Evolutionary conservation across 2,888 invertebrate genomes (phyloP).

Genomic region (Acleris holmiana): DNA sequence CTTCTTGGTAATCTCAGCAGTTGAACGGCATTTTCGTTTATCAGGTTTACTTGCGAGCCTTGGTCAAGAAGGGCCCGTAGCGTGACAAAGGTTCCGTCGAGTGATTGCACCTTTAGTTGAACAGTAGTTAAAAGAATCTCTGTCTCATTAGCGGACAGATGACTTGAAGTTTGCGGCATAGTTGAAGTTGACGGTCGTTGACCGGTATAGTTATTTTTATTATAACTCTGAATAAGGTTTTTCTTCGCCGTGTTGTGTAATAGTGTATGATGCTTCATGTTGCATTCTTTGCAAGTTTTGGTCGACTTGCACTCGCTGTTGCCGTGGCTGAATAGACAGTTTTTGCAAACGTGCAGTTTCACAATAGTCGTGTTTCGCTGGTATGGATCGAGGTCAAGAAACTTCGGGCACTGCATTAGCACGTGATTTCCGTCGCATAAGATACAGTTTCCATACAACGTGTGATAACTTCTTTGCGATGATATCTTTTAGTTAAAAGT

Average conservation of each 20-base stretch:
- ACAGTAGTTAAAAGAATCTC: constrained; percentile 36
- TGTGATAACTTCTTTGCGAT: constrained; percentile 1
- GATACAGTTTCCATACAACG: constrained; percentile 9
- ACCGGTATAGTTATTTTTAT: not conserved
- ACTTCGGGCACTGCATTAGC: constrained; percentile 25
- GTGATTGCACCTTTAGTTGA: constrained; percentile 20
- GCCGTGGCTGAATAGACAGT: constrained; percentile 25
- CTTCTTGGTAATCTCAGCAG: constrained; percentile 28
- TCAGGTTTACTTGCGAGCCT: constrained; percentile 38
- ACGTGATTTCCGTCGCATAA: constrained; percentile 23
- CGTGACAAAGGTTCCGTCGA: constrained; percentile 36
- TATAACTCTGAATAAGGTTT: not conserved
- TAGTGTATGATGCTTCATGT: constrained; percentile 11
- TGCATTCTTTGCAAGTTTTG: constrained; percentile 30
- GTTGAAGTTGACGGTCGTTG: not conserved
- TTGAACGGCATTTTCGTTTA: constrained; percentile 39
- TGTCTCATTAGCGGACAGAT: not conserved
- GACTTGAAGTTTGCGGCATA: constrained; percentile 1
- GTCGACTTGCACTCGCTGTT: constrained; percentile 14
- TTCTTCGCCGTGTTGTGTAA: constrained; percentile 6
- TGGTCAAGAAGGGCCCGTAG: constrained; percentile 39
- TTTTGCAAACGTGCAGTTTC: constrained; percentile 26
- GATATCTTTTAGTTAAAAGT: not conserved
- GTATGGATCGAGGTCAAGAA: constrained; percentile 8
- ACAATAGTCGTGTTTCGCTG: constrained; percentile 8